Percentiles rank a stretch among this genome's conserved stretches.
Evolutionary conservation across 2,888 invertebrate species (phyloP).

Genomic region (Drosophila quinaria): DNA sequence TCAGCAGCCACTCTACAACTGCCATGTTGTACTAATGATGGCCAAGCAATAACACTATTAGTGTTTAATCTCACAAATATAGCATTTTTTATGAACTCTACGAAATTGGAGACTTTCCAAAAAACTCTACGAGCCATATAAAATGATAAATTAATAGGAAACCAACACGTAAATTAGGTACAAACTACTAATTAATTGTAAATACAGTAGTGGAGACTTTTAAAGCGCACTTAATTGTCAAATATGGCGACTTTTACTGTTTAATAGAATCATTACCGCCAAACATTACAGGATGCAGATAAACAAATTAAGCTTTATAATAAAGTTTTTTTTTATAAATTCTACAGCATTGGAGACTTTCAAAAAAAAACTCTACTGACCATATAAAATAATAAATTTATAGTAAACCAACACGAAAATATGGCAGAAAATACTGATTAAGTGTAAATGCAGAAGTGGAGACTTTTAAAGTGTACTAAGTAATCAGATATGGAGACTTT

Average conservation of each 20-base stretch:
- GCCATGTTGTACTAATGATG: conserved; percentile 43
- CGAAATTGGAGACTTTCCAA: conserved; percentile 54
- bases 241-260: conserved; percentile 7
- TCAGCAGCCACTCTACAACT: conserved; percentile 5
- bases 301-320: too few species aligned
- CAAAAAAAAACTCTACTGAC: neutral
- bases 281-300: neutral
- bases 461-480: conserved; percentile 1
- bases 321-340: neutral
- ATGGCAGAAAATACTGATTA: conserved; percentile 3
- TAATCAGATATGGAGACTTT: conserved; percentile 10
- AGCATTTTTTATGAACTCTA: conserved; percentile 55
- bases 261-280: neutral
- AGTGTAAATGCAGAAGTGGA: conserved; percentile 15
- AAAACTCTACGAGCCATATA: conserved; percentile 7
- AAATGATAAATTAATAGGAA: neutral
- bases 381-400: neutral
- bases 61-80: conserved; percentile 33
- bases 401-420: neutral
- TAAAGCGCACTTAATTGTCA: neutral
- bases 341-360: too few species aligned
- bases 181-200: conserved; percentile 10
- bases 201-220: conserved; percentile 21
- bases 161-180: neutral
- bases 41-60: conserved; percentile 43